Base-by-base conservation (phyloP, 2,797 vertebrate species). In the Myotis planiceps region DNA sequence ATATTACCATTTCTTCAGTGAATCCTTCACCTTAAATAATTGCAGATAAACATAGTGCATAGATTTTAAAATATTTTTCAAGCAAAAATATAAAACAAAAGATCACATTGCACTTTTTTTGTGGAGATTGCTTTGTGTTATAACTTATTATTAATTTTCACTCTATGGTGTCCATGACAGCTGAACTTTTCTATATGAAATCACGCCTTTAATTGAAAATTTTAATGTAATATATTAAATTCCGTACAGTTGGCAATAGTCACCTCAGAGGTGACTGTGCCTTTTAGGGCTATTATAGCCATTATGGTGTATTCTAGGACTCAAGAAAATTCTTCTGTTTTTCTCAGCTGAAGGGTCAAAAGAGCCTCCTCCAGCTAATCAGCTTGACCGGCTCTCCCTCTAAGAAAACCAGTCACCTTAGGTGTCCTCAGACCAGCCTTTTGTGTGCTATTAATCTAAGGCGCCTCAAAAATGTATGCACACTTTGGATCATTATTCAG, bases 351-450 rank as follows among this genome's bases (percentile, higher is more conserved):
- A 83, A 37, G 37, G 39, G 58, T 63, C 53, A 87, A 81, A 55
- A 66, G 29, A 63, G 12, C 6, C 27, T 49, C 89, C 78, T 69
- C 32, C 25, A 85, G 63, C 47, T 93, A 65, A 58, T 95, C 72
- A 78, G n/a, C 51, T 53, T 90, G 78, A 78, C 60, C 65, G 29
- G 5, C 49, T 89, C 45, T 81, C 15, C 85, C 71, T 51, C 42
- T n/a, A 37, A 95, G 72, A 83, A 93, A 93, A 93, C 58, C 58
- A 27, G 42, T 90, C 37, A 84, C 84, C 3, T 55, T 69, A 13
- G 32, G 27, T 27, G 32, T 74, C 34, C n/a, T 42, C n/a, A 15
- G 27, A 25, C 37, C 37, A 60, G 3, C 37, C 58, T 32, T 55
- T 19, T 74, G 29, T 21, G 60, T 9, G 29, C 65, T 82, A 37